These are phyloP conservation scores for Eupithecia subumbrata DNA, from an alignment of 2,888 invertebrate genomes.

Conservation along the genomic window DNA sequence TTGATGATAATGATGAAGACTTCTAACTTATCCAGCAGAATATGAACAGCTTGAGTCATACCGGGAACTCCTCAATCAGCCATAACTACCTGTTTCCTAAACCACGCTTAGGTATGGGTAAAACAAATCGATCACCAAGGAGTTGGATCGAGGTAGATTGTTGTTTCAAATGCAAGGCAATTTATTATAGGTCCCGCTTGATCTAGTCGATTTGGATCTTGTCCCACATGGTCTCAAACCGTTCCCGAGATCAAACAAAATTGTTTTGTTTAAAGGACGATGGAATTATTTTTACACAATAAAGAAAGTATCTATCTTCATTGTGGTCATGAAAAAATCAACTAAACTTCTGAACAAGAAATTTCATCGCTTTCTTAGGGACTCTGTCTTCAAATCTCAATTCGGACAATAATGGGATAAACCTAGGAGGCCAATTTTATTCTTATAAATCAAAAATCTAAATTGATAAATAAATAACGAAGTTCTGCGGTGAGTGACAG, in stretches of 20 bases:
- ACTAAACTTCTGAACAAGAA: neutral
- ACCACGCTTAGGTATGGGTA: slow-evolving; percentile 49
- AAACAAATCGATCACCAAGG: slow-evolving; percentile 47
- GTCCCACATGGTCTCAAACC: neutral
- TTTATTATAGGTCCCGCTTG: neutral
- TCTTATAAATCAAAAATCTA: too few relatives aligned
- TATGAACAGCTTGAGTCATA: neutral
- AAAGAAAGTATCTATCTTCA: too few relatives aligned
- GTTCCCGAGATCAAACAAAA: neutral
- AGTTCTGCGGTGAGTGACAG: neutral
- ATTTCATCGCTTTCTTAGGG: neutral
- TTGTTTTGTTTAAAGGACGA: neutral
- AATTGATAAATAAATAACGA: neutral
- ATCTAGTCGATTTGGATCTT: neutral
- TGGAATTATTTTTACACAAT: too few relatives aligned
- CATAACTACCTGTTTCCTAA: slow-evolving; percentile 48
- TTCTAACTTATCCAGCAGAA: neutral
- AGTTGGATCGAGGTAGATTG: neutral
- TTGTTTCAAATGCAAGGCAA: neutral
- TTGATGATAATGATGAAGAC: neutral
- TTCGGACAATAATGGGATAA: too few relatives aligned
- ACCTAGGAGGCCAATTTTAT: too few relatives aligned
- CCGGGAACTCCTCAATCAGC: slow-evolving; percentile 43
- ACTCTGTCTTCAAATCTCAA: neutral
- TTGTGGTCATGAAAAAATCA: too few relatives aligned